These are phyloP conservation scores for Sebastes jordani DNA, from an alignment of 2,797 vertebrate genomes.

Conservation along the genomic window DNA sequence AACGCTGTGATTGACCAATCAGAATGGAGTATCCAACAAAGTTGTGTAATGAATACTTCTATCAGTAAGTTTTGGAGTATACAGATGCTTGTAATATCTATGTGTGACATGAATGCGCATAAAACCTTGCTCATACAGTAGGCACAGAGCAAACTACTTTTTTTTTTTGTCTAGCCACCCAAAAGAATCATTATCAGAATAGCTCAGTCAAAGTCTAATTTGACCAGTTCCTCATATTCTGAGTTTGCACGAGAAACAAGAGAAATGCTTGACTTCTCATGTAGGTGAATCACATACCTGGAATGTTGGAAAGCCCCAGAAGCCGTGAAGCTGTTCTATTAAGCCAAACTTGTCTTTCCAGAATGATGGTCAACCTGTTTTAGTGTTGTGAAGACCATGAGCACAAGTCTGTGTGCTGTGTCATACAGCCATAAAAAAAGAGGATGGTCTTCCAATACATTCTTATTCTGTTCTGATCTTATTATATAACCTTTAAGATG, in stretches of 20 bases:
- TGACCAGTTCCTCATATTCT: neutral
- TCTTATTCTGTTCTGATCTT: neutral
- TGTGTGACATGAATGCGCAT: neutral
- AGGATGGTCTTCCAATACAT: neutral
- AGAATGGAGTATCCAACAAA: too few species aligned
- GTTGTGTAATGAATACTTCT: neutral
- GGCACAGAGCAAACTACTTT: neutral
- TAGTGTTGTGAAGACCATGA: neutral
- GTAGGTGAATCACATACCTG: neutral
- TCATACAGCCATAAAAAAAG: neutral
- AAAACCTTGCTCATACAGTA: neutral
- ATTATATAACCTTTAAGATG: neutral
- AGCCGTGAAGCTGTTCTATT: neutral
- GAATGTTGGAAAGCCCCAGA: neutral
- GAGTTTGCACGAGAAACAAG: neutral
- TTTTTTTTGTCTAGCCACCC: neutral
- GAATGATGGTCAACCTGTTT: slow-evolving; percentile 12
- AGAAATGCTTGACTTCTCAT: neutral
- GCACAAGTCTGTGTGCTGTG: neutral
- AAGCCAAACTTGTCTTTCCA: neutral
- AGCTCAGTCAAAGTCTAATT: neutral
- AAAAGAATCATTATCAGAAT: neutral
- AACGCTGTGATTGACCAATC: too few species aligned
- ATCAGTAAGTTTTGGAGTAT: neutral
- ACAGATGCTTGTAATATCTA: neutral